These are phyloP conservation scores for Rhizomys pruinosus DNA, from an alignment of 2,113 vertebrate genomes.

Conservation along the genomic window DNA sequence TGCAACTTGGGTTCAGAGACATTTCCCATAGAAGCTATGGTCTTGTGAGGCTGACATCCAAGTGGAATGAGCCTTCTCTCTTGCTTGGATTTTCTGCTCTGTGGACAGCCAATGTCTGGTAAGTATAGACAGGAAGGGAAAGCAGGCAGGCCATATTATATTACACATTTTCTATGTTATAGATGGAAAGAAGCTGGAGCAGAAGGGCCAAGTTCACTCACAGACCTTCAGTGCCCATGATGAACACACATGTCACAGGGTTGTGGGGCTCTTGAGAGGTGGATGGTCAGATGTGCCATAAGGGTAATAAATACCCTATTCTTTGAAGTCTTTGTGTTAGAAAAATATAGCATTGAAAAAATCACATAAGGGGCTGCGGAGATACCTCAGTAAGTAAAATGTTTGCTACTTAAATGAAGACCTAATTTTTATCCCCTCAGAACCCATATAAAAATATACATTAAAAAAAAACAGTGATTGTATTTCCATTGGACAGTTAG, in stretches of 20 bases:
- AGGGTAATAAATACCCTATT: not conserved
- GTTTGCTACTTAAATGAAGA: not conserved
- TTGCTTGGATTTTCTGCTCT: not conserved
- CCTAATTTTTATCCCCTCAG: not conserved
- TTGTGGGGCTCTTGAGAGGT: not conserved
- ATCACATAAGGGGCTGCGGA: not conserved
- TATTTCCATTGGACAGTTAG: not conserved
- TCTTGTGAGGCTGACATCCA: not conserved
- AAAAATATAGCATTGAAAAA: not conserved
- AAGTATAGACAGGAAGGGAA: not conserved
- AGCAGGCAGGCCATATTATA: not conserved
- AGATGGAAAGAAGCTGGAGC: not conserved
- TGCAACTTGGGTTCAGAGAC: not conserved
- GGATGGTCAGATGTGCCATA: not conserved
- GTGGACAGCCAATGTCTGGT: rapidly evolving
- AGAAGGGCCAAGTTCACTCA: not conserved
- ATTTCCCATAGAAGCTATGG: not conserved
- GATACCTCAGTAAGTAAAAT: not conserved
- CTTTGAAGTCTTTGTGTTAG: too few species aligned
- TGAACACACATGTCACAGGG: too few species aligned
- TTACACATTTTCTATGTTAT: not conserved
- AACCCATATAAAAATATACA: too few species aligned
- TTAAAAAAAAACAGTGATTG: not conserved
- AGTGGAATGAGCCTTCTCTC: not conserved
- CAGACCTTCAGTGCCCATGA: not conserved